Conservation (phyloP, 1,140 invertebrate species). For the Laupala kohalensis region DNA sequence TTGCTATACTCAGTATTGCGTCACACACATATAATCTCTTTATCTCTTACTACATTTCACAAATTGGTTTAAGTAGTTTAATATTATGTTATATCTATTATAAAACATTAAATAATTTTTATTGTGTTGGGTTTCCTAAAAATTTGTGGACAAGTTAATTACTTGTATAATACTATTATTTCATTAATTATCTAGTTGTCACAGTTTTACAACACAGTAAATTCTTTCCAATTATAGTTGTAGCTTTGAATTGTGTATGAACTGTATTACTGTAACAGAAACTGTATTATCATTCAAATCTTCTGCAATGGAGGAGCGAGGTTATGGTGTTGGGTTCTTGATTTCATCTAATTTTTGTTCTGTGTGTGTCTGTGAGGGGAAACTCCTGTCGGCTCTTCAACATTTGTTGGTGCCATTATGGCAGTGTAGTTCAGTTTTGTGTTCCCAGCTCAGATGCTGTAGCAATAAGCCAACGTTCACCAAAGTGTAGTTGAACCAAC, state of each 20-base stretch:
- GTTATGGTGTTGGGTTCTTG: background rate
- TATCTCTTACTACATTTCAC: background rate
- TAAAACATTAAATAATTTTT: background rate
- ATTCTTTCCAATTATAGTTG: background rate
- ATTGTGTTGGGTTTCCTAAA: background rate
- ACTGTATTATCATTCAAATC: background rate
- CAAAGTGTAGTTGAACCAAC: background rate
- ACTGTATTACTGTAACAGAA: background rate
- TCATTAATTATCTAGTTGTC: background rate
- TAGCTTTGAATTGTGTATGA: background rate
- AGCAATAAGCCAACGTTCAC: background rate
- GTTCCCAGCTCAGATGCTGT: background rate
- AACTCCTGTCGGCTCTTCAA: background rate
- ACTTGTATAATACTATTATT: background rate
- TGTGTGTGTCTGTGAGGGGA: background rate
- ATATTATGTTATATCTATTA: background rate
- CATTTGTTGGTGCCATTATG: background rate
- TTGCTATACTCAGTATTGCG: background rate
- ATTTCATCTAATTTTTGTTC: background rate
- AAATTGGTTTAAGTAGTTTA: background rate
- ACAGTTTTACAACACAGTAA: background rate
- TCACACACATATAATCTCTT: background rate
- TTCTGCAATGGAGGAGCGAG: background rate
- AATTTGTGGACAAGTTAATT: background rate
- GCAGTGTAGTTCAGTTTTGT: background rate